Conservation (phyloP, 2,113 vertebrate species). For the Passer domesticus region DNA sequence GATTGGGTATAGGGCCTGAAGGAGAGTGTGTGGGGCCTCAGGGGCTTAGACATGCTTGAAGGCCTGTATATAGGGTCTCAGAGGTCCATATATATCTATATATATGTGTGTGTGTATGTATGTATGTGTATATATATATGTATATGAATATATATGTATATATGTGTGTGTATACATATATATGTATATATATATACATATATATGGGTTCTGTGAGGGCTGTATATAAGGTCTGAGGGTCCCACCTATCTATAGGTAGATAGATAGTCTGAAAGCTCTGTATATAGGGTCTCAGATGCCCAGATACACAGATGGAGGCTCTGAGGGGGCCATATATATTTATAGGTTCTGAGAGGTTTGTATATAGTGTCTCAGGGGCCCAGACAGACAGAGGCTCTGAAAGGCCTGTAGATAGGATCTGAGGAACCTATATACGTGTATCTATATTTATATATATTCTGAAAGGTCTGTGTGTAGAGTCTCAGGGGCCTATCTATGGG, state of each 20-base stretch:
- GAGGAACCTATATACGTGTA: too few relatives aligned
- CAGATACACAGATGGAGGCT: background rate
- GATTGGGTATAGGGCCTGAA: background rate
- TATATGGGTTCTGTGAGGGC: background rate
- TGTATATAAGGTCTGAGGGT: too few relatives aligned
- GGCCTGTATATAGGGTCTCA: accelerated
- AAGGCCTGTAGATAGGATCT: background rate
- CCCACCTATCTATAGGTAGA: background rate
- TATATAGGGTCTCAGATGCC: accelerated
- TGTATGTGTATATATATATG: too few relatives aligned
- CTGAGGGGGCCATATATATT: background rate
- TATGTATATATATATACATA: too few relatives aligned
- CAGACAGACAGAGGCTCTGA: background rate
- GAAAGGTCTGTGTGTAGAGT: background rate
- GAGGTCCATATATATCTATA: background rate
- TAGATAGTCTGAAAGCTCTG: background rate
- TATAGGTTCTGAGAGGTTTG: background rate
- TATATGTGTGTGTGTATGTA: too few relatives aligned
- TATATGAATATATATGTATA: too few relatives aligned
- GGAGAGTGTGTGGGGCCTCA: accelerated
- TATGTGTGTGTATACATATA: too few relatives aligned
- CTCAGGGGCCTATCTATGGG: too few relatives aligned
- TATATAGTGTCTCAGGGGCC: background rate
- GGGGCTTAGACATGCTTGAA: background rate
- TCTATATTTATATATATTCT: too few relatives aligned